These are phyloP conservation scores for Propithecus deckenii DNA, from an alignment of 2,797 vertebrate genomes.

Conservation along the genomic window DNA sequence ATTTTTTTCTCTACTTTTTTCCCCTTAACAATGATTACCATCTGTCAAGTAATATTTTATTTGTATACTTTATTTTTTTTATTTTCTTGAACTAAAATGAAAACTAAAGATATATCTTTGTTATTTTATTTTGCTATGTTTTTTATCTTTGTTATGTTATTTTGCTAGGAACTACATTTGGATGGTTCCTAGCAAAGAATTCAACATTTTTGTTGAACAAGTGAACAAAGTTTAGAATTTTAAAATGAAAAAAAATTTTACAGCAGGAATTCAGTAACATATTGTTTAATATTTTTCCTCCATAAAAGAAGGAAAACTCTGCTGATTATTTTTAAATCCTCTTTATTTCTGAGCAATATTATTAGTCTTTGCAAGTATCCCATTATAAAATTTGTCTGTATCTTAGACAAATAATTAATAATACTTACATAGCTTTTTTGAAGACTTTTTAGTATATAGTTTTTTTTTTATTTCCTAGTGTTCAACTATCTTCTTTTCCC, in stretches of 20 bases:
- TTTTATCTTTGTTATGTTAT: not conserved
- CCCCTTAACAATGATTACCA: not conserved
- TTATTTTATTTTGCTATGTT: not conserved
- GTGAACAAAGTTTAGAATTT: not conserved
- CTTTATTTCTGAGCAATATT: not conserved
- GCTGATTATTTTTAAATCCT: not conserved
- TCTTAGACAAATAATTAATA: not conserved
- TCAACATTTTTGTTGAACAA: not conserved
- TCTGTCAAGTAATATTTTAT: not conserved
- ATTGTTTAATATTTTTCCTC: not conserved
- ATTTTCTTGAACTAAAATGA: not conserved
- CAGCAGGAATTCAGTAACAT: not conserved
- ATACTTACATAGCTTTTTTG: not conserved
- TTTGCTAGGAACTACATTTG: not conserved
- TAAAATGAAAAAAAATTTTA: not conserved
- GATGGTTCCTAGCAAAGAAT: not conserved
- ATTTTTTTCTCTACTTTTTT: not conserved
- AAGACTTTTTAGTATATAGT: not conserved
- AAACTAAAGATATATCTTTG: not conserved
- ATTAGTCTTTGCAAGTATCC: not conserved
- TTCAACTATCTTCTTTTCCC: not conserved
- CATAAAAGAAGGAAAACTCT: not conserved
- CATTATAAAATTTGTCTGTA: not conserved
- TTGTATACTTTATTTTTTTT: not conserved
- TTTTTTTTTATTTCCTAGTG: not conserved